Percentiles rank a stretch among this genome's conserved stretches.
phyloP scores from a whole-genome alignment of 2,113 vertebrate species.

The Cyanoliseus patagonus region DNA sequence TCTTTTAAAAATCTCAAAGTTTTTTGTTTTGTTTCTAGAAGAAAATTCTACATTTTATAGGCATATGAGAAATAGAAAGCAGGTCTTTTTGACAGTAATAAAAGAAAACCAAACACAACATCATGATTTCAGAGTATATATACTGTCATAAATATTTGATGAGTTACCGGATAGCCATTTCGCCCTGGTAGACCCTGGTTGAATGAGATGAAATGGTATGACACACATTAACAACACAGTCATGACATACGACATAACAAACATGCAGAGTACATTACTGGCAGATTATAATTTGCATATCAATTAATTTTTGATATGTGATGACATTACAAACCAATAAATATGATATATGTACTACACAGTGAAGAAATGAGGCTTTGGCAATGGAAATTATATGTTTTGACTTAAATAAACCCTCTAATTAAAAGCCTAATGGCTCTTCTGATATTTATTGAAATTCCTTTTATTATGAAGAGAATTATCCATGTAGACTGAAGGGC shows the following conservation, averaged over 20 bases:
- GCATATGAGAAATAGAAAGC: not conserved
- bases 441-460: not conserved
- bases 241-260: slow-evolving; percentile 41
- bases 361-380: not conserved
- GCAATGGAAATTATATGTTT: not conserved
- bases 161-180: slow-evolving; percentile 71
- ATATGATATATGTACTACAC: not conserved
- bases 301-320: not conserved
- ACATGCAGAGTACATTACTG: slow-evolving; percentile 25
- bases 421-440: not conserved
- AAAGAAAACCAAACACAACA: not conserved
- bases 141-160: slow-evolving; percentile 31
- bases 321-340: not conserved
- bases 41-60: not conserved
- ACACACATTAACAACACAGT: slow-evolving; percentile 62
- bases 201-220: slow-evolving; percentile 69
- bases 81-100: not conserved
- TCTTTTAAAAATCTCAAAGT: not conserved
- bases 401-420: not conserved
- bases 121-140: not conserved
- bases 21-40: not conserved
- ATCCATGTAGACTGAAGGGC: not conserved
- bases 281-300: not conserved
- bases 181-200: slow-evolving; percentile 70
- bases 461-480: not conserved